A percentile compares a stretch with the other conserved stretches of the same genome.
phyloP scores from a whole-genome alignment of 1,140 invertebrate genomes.

The Heliconius melpomene region DNA sequence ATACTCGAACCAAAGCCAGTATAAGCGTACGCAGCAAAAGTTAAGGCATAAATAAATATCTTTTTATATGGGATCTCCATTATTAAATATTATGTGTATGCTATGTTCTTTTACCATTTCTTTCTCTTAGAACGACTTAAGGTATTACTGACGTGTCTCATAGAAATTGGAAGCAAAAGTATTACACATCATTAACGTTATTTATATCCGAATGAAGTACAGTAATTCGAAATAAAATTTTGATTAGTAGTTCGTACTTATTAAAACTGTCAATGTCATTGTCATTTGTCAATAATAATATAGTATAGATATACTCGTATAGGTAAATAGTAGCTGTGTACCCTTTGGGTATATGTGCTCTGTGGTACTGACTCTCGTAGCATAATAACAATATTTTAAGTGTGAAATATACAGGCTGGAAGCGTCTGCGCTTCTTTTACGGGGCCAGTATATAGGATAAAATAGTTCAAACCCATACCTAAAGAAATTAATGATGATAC shows the following conservation, averaged over 20 bases:
- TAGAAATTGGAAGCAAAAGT: conserved; percentile 9
- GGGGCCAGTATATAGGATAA: too few species aligned
- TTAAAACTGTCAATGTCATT: neutral
- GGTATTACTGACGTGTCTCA: conserved; percentile 39
- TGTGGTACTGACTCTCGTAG: too few species aligned
- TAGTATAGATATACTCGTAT: too few species aligned
- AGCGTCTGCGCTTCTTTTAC: too few species aligned
- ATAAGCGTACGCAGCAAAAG: conserved; percentile 89
- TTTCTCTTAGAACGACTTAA: conserved; percentile 17
- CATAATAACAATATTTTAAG: too few species aligned
- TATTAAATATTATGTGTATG: conserved; percentile 23
- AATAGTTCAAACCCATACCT: too few species aligned
- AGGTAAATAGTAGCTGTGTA: too few species aligned
- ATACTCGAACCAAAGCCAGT: conserved; percentile 89
- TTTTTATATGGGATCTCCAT: conserved; percentile 89
- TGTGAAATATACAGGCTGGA: too few species aligned
- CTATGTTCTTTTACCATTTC: conserved; percentile 28
- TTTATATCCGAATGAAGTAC: conserved; percentile 3
- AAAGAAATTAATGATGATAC: too few species aligned
- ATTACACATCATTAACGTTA: conserved; percentile 8
- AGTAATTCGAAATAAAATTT: neutral
- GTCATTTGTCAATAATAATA: neutral
- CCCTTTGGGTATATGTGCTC: too few species aligned
- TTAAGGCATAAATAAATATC: conserved; percentile 87
- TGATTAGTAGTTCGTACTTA: neutral